phyloP scores from a whole-genome alignment of 2,113 vertebrate species.

The Butastur rufipennis region DNA sequence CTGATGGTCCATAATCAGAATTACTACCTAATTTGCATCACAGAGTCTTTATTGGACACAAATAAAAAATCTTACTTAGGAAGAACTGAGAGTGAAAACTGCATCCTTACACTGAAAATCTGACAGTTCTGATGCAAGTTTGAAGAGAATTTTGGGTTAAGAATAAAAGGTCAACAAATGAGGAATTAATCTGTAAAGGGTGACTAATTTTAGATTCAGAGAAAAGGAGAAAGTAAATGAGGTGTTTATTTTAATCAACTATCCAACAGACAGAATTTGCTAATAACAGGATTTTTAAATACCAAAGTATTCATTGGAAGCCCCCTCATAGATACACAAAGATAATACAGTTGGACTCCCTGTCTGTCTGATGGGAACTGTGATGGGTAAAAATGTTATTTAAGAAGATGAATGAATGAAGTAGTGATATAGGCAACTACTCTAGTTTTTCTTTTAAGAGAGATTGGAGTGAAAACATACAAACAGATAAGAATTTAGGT shows the following conservation, averaged over 20 bases:
- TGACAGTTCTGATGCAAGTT: neutral
- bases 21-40: neutral
- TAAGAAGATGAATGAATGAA: neutral
- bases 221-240: neutral
- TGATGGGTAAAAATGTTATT: neutral
- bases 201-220: neutral
- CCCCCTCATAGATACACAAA: neutral
- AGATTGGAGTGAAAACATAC: neutral
- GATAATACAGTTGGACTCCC: neutral
- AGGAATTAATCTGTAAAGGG: neutral
- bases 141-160: neutral
- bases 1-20: neutral
- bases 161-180: neutral
- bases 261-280: neutral
- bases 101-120: neutral
- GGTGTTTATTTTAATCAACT: neutral
- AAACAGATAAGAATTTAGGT: neutral
- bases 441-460: neutral
- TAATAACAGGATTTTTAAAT: neutral
- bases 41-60: neutral
- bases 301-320: neutral
- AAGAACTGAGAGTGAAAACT: neutral
- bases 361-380: neutral
- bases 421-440: neutral
- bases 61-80: neutral